These are phyloP conservation scores for Amphimedon queenslandica DNA, from an alignment of 37 sponge, comb jelly and placozoan species.

Conservation along the genomic window DNA sequence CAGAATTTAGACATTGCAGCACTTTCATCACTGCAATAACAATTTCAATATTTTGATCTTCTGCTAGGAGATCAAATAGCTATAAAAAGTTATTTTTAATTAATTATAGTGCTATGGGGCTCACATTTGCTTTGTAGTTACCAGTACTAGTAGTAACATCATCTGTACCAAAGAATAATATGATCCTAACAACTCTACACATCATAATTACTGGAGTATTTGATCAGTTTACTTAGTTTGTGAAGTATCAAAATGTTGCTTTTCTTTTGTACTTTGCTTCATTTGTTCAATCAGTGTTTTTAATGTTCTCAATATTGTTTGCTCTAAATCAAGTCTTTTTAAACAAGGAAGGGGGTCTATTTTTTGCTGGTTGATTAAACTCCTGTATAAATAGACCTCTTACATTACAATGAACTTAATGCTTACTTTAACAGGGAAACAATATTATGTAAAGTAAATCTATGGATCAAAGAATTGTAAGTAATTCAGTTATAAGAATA, in stretches of 20 bases:
- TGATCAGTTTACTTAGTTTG: not conserved
- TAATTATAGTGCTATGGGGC: too few relatives aligned
- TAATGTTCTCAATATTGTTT: not conserved
- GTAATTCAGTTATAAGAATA: too few relatives aligned
- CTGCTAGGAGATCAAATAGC: too few relatives aligned
- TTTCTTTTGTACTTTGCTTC: not conserved
- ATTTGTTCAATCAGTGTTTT: not conserved
- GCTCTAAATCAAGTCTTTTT: not conserved
- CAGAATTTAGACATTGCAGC: conserved; percentile 45
- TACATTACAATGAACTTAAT: not conserved
- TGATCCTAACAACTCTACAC: too few relatives aligned
- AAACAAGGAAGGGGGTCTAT: not conserved
- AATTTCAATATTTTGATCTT: not conserved
- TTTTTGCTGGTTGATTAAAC: not conserved
- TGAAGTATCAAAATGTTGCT: not conserved
- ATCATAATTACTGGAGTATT: not conserved
- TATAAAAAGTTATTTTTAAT: too few relatives aligned
- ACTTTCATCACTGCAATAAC: conserved; percentile 34
- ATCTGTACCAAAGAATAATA: too few relatives aligned
- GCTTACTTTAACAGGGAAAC: too few relatives aligned
- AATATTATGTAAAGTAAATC: too few relatives aligned
- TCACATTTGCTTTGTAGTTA: too few relatives aligned
- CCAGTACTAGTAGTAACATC: too few relatives aligned
- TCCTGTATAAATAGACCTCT: not conserved
- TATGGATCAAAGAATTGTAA: too few relatives aligned